Evolutionary conservation across 2,797 vertebrate genomes (phyloP), one percentile per base, ranked within the genome.

Genomic region (Parotocinclus haroldoi): DNA sequence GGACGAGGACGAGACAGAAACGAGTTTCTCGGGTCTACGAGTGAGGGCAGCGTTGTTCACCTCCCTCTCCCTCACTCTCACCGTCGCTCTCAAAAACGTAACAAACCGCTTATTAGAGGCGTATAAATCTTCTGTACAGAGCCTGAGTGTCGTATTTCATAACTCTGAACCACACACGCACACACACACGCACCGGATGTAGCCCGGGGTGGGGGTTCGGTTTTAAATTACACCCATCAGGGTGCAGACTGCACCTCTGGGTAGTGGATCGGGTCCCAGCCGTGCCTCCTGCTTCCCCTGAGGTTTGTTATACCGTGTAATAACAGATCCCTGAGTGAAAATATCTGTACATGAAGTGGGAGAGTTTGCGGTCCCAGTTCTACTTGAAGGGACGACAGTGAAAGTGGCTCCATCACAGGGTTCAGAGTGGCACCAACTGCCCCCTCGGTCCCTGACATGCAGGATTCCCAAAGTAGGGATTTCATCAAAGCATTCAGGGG

Each of bases 211-310:
- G 27, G n/a, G n/a, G n/a, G n/a, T n/a, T n/a, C n/a, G n/a, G 73
- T 65, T 46, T 78, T 56, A 71, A 73, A 75, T 71, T 62, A 73
- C 70, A 71, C 66, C 63, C 50, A 44, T 67, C 48, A 69, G 19
- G 7, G 40, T 12, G 19, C 65, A 67, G 49, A 69, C 67, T 66
- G 69, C 68, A 74, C 19, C 70, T 58, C 45, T 71, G 60, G 71
- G 60, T 19, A 36, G 42, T 42, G 45, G 48, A 82, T 80, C 83
- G 79, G 82, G 82, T n/a, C 73, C 73, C 18, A 51, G 55, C 36
- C 52, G 40, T 42, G 40, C 40, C 37, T 38, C 9, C 10, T 63
- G 54, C 69, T 57, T 70, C 72, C 74, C 36, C 74, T 68, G 27
- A 27, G 27, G 27, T 27, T 27, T 27, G 5, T 27, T 27, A 27